phyloP scores from a whole-genome alignment of 1,140 invertebrate species.

The Pseudomyrmex pallidus region DNA sequence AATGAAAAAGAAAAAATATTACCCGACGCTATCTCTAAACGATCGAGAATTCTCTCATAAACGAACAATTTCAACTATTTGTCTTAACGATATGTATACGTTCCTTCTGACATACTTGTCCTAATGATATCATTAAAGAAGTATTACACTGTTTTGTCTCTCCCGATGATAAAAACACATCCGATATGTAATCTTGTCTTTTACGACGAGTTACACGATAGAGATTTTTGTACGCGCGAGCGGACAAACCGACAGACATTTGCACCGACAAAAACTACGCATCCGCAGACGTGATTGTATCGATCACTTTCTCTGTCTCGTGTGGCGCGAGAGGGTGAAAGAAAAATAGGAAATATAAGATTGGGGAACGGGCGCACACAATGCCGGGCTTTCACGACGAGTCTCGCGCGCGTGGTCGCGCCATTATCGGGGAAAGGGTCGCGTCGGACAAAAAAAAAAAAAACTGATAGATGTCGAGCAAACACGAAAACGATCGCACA shows the following conservation, averaged over 20 bases:
- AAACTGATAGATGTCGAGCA: constrained; percentile 37
- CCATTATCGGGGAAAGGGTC: constrained; percentile 41
- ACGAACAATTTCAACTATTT: too few relatives aligned
- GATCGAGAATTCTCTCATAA: too few relatives aligned
- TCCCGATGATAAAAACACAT: too few relatives aligned
- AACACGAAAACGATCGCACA: constrained; percentile 26
- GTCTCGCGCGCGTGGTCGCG: background rate
- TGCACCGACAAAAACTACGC: background rate
- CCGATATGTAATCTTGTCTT: too few relatives aligned
- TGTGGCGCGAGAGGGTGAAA: constrained; percentile 20
- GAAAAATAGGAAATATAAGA: constrained; percentile 35
- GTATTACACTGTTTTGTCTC: too few relatives aligned
- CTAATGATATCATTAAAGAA: too few relatives aligned
- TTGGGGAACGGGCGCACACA: constrained; percentile 39
- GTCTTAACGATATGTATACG: too few relatives aligned
- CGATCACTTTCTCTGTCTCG: constrained; percentile 27
- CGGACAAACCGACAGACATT: background rate
- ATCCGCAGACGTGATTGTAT: background rate
- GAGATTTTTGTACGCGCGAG: background rate
- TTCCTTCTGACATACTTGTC: too few relatives aligned
- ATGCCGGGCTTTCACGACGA: constrained; percentile 40
- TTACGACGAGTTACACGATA: too few relatives aligned
- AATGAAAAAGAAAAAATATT: too few relatives aligned
- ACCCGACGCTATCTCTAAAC: too few relatives aligned
- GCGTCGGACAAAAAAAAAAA: constrained; percentile 5